These are phyloP conservation scores for Drosophila seguyi DNA, from an alignment of 1,140 invertebrate species.

Conservation along the genomic window DNA sequence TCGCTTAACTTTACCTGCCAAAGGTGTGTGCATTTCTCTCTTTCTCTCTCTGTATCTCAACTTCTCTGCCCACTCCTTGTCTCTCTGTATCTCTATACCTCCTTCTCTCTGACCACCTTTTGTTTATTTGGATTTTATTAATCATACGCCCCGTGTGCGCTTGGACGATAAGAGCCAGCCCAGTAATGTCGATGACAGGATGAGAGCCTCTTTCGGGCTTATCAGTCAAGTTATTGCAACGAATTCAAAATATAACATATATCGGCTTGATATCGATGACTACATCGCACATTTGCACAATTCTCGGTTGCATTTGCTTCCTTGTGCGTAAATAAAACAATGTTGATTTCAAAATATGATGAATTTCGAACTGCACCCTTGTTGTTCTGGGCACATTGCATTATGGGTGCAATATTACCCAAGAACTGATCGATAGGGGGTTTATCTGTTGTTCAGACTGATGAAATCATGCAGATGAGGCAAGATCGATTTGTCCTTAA, in stretches of 20 bases:
- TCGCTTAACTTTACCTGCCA: conserved; percentile 49
- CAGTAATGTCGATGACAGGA: conserved; percentile 52
- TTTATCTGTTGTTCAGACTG: conserved; percentile 24
- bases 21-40: conserved; percentile 57
- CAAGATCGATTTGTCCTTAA: conserved; percentile 10
- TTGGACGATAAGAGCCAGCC: conserved; percentile 65
- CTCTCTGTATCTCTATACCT: not conserved
- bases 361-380: conserved; percentile 48
- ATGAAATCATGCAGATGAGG: conserved; percentile 52
- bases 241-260: conserved; percentile 30
- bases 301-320: conserved; percentile 45
- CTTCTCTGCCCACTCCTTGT: conserved; percentile 3
- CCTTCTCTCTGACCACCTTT: conserved; percentile 14
- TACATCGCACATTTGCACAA: conserved; percentile 61
- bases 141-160: conserved; percentile 60
- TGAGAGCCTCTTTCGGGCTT: conserved; percentile 23
- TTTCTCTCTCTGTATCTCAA: not conserved
- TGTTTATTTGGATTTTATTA: conserved; percentile 58
- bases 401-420: conserved; percentile 28
- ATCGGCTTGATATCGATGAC: conserved; percentile 64
- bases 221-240: conserved; percentile 70
- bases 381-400: conserved; percentile 40
- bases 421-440: conserved; percentile 18
- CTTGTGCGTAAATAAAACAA: conserved; percentile 49
- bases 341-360: conserved; percentile 16